Percentiles rank a stretch among this genome's conserved stretches.
Conservation (phyloP, 2,888 invertebrate genomes). For the Tinea trinotella region DNA sequence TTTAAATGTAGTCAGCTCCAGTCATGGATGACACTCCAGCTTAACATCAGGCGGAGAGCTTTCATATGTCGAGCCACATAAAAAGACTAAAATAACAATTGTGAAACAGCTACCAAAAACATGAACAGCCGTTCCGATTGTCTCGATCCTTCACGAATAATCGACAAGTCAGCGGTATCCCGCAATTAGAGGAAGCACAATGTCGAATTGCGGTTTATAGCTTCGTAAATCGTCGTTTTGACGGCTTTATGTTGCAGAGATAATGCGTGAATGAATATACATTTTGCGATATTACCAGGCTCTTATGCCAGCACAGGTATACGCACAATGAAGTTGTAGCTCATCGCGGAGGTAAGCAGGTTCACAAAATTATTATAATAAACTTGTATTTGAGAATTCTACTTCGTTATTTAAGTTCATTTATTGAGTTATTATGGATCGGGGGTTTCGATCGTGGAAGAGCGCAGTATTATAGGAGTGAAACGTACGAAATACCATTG, state of each 20-base stretch:
- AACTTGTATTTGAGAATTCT: not conserved
- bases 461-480: too few relatives aligned
- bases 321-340: not conserved
- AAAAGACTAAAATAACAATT: not conserved
- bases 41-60: too few relatives aligned
- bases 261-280: conserved; percentile 18
- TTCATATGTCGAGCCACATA: too few relatives aligned
- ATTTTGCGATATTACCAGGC: conserved; percentile 9
- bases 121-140: conserved; percentile 8
- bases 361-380: not conserved
- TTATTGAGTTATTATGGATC: too few relatives aligned
- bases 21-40: too few relatives aligned
- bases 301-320: conserved; percentile 3
- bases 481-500: too few relatives aligned
- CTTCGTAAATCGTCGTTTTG: conserved; percentile 12
- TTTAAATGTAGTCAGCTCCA: too few relatives aligned
- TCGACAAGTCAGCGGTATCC: conserved; percentile 19
- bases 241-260: conserved; percentile 19
- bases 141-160: conserved; percentile 17
- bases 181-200: conserved; percentile 20
- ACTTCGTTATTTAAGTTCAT: too few relatives aligned
- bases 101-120: conserved; percentile 6
- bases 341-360: not conserved
- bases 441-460: too few relatives aligned
- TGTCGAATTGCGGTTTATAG: conserved; percentile 19